Evolutionary conservation across 2,888 invertebrate species (phyloP), one percentile per base, ranked within the genome.

Genomic region (Pristionchus exspectatus): DNA sequence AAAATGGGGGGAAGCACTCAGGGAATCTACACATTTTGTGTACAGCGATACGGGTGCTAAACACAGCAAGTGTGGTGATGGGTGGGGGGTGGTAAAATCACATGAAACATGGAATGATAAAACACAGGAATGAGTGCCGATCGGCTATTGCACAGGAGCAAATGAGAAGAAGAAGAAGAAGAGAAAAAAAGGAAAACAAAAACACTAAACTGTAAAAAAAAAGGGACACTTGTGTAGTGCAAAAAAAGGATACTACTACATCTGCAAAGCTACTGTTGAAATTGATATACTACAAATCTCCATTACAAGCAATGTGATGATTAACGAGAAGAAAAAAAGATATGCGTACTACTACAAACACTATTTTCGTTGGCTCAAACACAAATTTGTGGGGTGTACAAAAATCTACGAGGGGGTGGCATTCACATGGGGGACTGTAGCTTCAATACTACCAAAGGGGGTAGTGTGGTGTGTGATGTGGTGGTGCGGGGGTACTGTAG

Each of bases 51-150:
- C 74, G 74, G 33, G 74, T 74, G 74, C 74, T 74, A 74, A 74
- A 74, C 38, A 74, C 74, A 74, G 38, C 30, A 74, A 74, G 74
- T 38, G 38, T 74, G 74, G 74, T 4, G 74, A 21, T 24, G 21
- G 66, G 72, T 12, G 72, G 33, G 38, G 14, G 81, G 27, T 81
- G 27, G 81, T 63, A n/a, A 63, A n/a, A 50, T 50, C 54, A 81
- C 81, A 81, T 81, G 81, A 21, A 81, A 81, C 81, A 81, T 50
- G 81, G 18, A 81, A 50, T 54, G 81, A 50, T 81, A 81, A 81
- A 81, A 81, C 81, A 81, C 38, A 54, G 81, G 44, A 77, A 81
- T 30, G 16, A 30, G 44, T 3, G 24, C 77, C 77, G 24, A 77
- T 77, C 44, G 30, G 38, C 24, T 50, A 50, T 81, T 44, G 81